Conservation (phyloP, 2,888 invertebrate genomes). For the Drosophila macrospina region DNA sequence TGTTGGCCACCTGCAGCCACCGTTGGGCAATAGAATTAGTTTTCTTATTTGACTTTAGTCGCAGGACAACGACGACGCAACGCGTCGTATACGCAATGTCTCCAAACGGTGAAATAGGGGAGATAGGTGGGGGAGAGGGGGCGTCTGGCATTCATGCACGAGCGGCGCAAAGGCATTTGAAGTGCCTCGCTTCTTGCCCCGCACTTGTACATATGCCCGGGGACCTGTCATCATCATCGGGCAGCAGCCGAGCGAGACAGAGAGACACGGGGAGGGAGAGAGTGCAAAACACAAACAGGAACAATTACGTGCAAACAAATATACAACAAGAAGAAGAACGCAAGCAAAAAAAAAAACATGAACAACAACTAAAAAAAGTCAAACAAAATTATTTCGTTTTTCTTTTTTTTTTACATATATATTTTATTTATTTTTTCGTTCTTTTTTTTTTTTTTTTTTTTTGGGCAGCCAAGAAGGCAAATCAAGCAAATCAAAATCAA, state of each 20-base stretch:
- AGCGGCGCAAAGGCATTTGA: slow-evolving; percentile 58
- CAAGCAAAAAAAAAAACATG: slow-evolving; percentile 17
- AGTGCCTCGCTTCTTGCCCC: slow-evolving; percentile 29
- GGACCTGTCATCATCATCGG: slow-evolving; percentile 52
- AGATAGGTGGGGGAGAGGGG: not conserved
- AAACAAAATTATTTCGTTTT: slow-evolving; percentile 49
- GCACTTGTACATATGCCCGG: slow-evolving; percentile 36
- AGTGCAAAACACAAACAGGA: slow-evolving; percentile 58
- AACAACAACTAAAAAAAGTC: slow-evolving; percentile 15
- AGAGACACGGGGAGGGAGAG: not conserved
- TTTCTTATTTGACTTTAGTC: slow-evolving; percentile 74
- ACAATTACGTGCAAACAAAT: slow-evolving; percentile 63
- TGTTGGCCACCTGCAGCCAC: slow-evolving; percentile 48
- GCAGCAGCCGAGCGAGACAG: slow-evolving; percentile 13
- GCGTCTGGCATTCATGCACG: slow-evolving; percentile 71
- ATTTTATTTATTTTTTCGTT: not conserved
- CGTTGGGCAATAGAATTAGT: slow-evolving; percentile 71
- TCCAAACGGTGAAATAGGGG: slow-evolving; percentile 23
- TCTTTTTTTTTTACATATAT: too few species aligned
- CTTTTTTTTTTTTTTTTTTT: slow-evolving; percentile 13
- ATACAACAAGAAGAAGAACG: slow-evolving; percentile 32
- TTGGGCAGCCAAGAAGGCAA: slow-evolving; percentile 55
- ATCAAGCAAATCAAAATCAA: slow-evolving; percentile 74
- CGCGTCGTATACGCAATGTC: slow-evolving; percentile 54
- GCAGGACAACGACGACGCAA: slow-evolving; percentile 34